Base-by-base conservation (phyloP, 30 jellyfish, hydroid and myxozoan genomes). In the Aurelia aurita complex sp. Pacific region DNA sequence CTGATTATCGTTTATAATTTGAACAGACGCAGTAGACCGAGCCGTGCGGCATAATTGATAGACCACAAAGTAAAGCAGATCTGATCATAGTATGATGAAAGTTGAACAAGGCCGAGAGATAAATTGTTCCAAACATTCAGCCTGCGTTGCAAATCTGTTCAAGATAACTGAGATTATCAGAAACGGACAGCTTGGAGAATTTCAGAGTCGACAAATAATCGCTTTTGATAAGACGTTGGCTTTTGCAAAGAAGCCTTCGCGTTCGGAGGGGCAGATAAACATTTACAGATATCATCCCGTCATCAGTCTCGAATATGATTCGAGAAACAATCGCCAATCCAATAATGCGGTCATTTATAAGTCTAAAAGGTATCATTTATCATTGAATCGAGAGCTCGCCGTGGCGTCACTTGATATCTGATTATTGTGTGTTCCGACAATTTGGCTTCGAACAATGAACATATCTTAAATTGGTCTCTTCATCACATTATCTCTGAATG, bases 361-460 rank as follows among this genome's bases (percentile, higher is more conserved):
- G 87, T 87, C 90, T 79, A 81, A 72, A 75, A 69, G 90, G 96
- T 87, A 87, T 87, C 96, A 87, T 87, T 87, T 87, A 87, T 87
- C 96, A 87, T 77, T 75, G 85, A 87, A 67, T 87, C 83, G 79
- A 40, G 69, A 76, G 85, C 89, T 75, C 62, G 85, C 96, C 88
- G 42, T 87, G 90, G 96, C 96, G 88, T 87, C 89, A 78, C 73
- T 40, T 81, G 96, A 87, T 87, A 87, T 87, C 96, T 87, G 96
- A 87, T 87, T 79, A 87, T 69, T 75, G 79, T 79, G 91, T 73
- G 87, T 67, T 84, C 93, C 93, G 93, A 84, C 93, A 84, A 84
- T 84, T 84, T 84, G 93, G 93, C 87, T 73, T 73, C 73, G 67
- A 59, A 84, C 87, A 84, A 84, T 69, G 72, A 53, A 68, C 83